Percentiles rank a stretch among this genome's conserved stretches.
Evolutionary conservation across 2,888 invertebrate species (phyloP).

Genomic region (Galeruca laticollis): DNA sequence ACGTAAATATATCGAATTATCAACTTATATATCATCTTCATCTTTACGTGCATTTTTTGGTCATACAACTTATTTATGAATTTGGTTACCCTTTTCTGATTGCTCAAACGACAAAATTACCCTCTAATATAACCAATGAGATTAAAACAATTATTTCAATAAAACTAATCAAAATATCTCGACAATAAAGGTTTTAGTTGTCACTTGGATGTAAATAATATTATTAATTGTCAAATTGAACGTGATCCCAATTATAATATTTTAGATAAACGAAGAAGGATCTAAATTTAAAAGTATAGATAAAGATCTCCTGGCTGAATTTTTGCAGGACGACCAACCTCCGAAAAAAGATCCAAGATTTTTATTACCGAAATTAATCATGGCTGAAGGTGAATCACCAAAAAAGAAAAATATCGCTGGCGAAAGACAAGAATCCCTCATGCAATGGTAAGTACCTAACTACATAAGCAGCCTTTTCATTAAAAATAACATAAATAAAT

Average conservation of each 20-base stretch:
- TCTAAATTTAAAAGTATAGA: slow-evolving; percentile 40
- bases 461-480: not conserved
- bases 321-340: slow-evolving; percentile 42
- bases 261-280: slow-evolving; percentile 23
- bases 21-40: too few species aligned
- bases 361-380: slow-evolving; percentile 41
- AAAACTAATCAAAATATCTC: not conserved
- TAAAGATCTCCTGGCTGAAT: slow-evolving; percentile 31
- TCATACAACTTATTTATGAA: too few species aligned
- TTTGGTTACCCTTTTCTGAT: too few species aligned
- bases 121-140: not conserved
- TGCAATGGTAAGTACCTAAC: slow-evolving; percentile 48
- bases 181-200: not conserved
- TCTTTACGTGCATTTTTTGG: too few species aligned
- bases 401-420: slow-evolving; percentile 24
- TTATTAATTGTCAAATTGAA: slow-evolving; percentile 16
- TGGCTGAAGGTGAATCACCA: slow-evolving; percentile 36
- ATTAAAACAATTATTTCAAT: not conserved
- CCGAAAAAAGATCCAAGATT: slow-evolving; percentile 46
- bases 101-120: not conserved
- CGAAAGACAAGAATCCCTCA: slow-evolving; percentile 48
- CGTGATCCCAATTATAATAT: slow-evolving; percentile 19
- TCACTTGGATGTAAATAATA: not conserved
- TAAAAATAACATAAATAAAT: too few species aligned
- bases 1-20: too few species aligned